Base-by-base conservation (phyloP, 2,113 vertebrate genomes). In the Xyliphius kryptos region DNA sequence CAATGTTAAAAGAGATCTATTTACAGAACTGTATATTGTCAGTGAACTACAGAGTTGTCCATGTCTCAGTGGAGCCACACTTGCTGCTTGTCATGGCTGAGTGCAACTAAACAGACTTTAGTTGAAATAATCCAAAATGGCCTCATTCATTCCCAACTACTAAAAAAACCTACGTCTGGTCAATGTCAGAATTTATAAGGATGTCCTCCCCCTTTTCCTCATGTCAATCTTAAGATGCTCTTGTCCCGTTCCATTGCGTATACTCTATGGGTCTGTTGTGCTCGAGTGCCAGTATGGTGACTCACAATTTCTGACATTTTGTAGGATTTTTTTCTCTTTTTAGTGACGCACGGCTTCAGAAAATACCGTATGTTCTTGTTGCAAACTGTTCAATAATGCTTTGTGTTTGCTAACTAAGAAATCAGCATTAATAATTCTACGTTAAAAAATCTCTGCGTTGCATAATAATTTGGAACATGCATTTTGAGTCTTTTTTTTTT, bases 221-320 rank as follows among this genome's bases (percentile, higher is more conserved):
- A 22, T 13, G 12, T 15, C 43, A 9, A 14, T 26, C 44, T 46
- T 40, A 56, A 36, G 51, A 44, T 36, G 44, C 52, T 65, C 38
- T 47, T 61, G 51, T 66, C 67, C 9, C 16, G 40, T 46, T 69
- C 38, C 44, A 44, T 32, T 2, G 3, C 44, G 59, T 19, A 48
- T 53, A 56, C 59, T 62, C 66, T 69, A 55, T 69, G 53, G 6
- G 44, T 12, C 46, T 19, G 47, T 37, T 53, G 40, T 73, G 55
- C 22, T 40, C 9, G 1, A 48, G 58, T 69, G 61, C 71, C 71
- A 69, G 17, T 52, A 48, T 6, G 38, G 57, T 69, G 71, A 73
- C 61, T 73, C 71, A 69, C 50, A 40, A 66, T 54, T 15, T 47
- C 6, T 69, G 71, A 66, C 62, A 62, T 69, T 72, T 68, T 32